phyloP scores from a whole-genome alignment of 2,113 vertebrate species.

The Mobula hypostoma region DNA sequence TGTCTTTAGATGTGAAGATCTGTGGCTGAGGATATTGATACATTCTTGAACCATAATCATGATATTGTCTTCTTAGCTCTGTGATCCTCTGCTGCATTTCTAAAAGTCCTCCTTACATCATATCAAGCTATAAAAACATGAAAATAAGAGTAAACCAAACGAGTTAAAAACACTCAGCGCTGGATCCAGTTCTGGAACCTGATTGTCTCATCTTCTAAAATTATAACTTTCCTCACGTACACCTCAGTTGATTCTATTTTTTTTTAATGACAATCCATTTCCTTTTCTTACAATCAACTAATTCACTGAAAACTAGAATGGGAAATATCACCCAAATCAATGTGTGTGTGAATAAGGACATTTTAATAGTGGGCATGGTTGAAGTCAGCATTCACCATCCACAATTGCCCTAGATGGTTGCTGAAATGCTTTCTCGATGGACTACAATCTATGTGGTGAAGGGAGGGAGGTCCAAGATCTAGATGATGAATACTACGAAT shows the following conservation, averaged over 20 bases:
- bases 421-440: too few species aligned
- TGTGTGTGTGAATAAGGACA: background rate
- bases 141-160: background rate
- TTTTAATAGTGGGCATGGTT: too few species aligned
- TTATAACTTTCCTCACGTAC: background rate
- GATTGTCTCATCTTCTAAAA: background rate
- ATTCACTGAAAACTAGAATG: background rate
- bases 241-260: background rate
- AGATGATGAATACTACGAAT: too few species aligned
- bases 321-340: background rate
- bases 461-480: too few species aligned
- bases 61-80: background rate
- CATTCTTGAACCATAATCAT: background rate
- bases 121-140: slow-evolving; percentile 74
- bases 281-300: background rate
- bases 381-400: too few species aligned
- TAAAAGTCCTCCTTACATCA: slow-evolving; percentile 64
- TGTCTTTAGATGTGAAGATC: background rate
- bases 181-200: background rate
- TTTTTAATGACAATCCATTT: background rate
- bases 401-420: too few species aligned
- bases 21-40: background rate
- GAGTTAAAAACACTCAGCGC: background rate
- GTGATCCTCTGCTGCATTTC: background rate
- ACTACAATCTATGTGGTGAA: too few species aligned